Conservation (phyloP, 2,888 invertebrate genomes). For the Tinea trinotella region DNA sequence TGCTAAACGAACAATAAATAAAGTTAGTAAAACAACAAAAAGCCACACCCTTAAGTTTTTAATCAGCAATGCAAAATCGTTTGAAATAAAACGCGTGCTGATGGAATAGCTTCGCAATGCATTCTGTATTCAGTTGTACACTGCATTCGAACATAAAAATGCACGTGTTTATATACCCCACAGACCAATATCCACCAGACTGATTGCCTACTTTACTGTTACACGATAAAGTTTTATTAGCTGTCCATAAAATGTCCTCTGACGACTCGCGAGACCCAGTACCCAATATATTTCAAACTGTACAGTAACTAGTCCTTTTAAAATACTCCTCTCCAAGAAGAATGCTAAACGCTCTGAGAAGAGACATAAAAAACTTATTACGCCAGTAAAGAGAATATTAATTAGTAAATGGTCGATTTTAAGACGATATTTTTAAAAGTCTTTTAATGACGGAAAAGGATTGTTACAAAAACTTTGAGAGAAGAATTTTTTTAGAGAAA, state of each 20-base stretch:
- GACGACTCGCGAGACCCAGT: conserved; percentile 61
- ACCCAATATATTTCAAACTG: conserved; percentile 56
- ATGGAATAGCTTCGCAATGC: conserved; percentile 1
- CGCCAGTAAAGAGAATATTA: conserved; percentile 1
- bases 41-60: too few relatives aligned
- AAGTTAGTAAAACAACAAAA: too few relatives aligned
- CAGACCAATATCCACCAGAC: conserved; percentile 66
- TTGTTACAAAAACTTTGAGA: too few relatives aligned
- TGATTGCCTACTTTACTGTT: conserved; percentile 73
- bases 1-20: too few relatives aligned
- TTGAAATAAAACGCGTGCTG: not conserved
- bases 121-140: conserved; percentile 7
- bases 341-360: not conserved
- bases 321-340: not conserved
- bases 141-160: conserved; percentile 56
- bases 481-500: too few relatives aligned
- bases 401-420: conserved; percentile 4
- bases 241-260: conserved; percentile 63
- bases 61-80: not conserved
- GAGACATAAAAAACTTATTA: conserved; percentile 1
- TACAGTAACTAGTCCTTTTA: conserved; percentile 8
- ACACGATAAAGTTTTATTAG: conserved; percentile 71
- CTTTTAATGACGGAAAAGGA: too few relatives aligned
- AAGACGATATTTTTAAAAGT: not conserved
- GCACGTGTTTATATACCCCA: conserved; percentile 67